A percentile compares a stretch with the other conserved stretches of the same genome.
Evolutionary conservation across 2,797 vertebrate genomes (phyloP).

Genomic region (Hybognathus amarus): DNA sequence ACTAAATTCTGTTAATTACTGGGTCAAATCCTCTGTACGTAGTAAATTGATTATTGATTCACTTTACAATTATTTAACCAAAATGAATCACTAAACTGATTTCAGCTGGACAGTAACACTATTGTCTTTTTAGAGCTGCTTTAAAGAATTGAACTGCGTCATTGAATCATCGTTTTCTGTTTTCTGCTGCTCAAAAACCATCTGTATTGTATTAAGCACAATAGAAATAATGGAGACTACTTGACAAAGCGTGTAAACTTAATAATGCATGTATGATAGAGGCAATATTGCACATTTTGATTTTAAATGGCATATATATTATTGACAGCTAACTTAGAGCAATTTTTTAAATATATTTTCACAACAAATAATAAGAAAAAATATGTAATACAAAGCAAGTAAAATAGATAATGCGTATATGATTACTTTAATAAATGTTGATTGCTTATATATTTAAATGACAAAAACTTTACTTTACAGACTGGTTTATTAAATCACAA

Average conservation of each 20-base stretch:
- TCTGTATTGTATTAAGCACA: background rate
- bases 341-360: background rate
- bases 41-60: background rate
- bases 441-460: background rate
- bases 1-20: too few relatives aligned
- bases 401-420: background rate
- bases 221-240: background rate
- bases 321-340: background rate
- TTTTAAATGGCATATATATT: background rate
- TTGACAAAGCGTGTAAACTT: background rate
- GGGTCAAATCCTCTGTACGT: too few relatives aligned
- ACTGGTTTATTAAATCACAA: slow-evolving; percentile 8
- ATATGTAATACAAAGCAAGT: background rate
- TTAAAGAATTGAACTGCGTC: too few relatives aligned
- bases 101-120: too few relatives aligned
- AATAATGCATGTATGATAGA: background rate
- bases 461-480: background rate
- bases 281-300: background rate
- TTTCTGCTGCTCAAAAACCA: too few relatives aligned
- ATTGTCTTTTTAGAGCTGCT: too few relatives aligned
- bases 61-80: background rate
- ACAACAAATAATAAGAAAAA: background rate
- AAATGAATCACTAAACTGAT: background rate
- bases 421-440: background rate
- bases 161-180: too few relatives aligned